phyloP scores from a whole-genome alignment of 2,797 vertebrate genomes.

The Anabacerthia variegaticeps region DNA sequence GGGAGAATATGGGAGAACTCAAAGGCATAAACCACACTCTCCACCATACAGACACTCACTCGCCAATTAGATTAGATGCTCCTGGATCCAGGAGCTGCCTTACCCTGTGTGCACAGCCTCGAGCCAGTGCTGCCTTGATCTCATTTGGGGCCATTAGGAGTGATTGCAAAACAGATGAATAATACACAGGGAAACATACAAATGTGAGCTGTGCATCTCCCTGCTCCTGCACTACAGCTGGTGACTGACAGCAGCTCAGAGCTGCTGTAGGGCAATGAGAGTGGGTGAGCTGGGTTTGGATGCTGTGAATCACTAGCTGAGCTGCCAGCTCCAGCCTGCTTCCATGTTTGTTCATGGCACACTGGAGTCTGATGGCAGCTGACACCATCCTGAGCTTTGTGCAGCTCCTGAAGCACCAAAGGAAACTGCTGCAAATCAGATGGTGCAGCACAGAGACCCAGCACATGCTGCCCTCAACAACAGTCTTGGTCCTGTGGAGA shows the following conservation, averaged over 20 bases:
- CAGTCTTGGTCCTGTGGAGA: rapidly evolving
- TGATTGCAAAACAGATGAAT: neutral
- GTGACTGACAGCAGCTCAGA: neutral
- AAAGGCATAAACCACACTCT: neutral
- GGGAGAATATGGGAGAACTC: neutral
- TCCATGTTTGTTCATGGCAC: rapidly evolving
- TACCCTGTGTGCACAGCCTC: neutral
- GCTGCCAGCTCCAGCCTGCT: neutral
- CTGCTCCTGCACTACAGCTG: neutral
- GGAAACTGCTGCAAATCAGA: neutral
- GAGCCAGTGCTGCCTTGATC: neutral
- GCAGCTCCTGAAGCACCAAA: neutral
- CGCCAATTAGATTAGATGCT: neutral
- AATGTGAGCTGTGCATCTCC: neutral
- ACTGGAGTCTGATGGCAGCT: neutral
- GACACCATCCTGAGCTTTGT: neutral
- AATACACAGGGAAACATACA: neutral
- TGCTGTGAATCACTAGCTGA: neutral
- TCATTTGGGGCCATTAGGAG: neutral
- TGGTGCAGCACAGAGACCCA: rapidly evolving
- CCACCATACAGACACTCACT: neutral
- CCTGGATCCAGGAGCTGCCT: neutral
- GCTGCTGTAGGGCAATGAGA: neutral
- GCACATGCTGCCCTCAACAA: neutral
- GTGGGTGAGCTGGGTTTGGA: neutral